Evolutionary conservation across 92 coral and sea anemone genomes (phyloP).

Genomic region (Scolanthus callimorphus): DNA sequence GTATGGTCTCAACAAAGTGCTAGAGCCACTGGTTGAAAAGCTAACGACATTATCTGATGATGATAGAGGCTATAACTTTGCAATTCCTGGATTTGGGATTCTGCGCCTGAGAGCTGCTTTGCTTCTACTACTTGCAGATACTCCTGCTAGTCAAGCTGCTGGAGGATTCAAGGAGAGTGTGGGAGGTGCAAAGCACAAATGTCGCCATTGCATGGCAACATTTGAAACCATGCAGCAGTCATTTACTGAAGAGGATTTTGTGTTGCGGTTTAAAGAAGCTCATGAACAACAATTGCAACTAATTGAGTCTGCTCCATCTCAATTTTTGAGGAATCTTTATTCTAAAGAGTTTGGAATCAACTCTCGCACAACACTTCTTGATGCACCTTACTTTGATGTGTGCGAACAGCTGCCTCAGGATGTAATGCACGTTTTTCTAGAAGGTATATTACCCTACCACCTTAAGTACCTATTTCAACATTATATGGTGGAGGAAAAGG

Average conservation of each 20-base stretch:
- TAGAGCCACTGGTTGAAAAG: constrained; percentile 23
- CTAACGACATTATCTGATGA: constrained; percentile 2
- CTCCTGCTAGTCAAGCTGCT: constrained; percentile 36
- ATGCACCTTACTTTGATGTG: constrained; percentile 44
- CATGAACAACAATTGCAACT: constrained; percentile 8
- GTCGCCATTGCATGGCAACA: constrained; percentile 25
- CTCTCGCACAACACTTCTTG: constrained; percentile 20
- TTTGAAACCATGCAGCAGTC: no score
- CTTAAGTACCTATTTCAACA: constrained; percentile 16
- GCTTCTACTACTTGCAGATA: constrained; percentile 42
- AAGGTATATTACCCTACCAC: constrained; percentile 32
- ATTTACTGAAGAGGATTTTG: no score
- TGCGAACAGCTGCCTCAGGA: constrained; percentile 51
- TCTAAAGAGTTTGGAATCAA: constrained; percentile 42
- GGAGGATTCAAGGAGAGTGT: constrained; percentile 36
- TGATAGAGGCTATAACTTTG: constrained; percentile 14
- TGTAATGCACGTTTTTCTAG: constrained; percentile 39
- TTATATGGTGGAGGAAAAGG: constrained; percentile 1
- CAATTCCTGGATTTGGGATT: not conserved
- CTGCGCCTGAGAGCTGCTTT: constrained; percentile 6
- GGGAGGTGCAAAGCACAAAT: constrained; percentile 26
- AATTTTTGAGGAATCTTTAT: constrained; percentile 15
- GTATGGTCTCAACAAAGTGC: constrained; percentile 16
- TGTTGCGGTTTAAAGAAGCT: constrained; percentile 8
- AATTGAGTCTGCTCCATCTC: constrained; percentile 22